Percentiles rank a stretch among this genome's conserved stretches.
Conservation (phyloP, 2,888 invertebrate genomes). For the Pseudanteris insignis region DNA sequence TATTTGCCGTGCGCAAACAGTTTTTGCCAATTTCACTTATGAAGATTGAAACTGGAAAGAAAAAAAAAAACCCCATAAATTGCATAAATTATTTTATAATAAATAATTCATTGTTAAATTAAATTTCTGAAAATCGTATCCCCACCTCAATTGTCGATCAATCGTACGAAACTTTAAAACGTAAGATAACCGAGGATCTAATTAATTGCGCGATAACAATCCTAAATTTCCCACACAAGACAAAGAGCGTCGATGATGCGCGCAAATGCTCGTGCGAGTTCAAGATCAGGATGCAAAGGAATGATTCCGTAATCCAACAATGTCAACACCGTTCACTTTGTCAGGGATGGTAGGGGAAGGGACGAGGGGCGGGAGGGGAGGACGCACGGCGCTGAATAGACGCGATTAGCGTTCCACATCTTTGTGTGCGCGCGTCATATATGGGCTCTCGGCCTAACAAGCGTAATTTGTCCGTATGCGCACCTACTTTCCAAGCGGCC, state of each 20-base stretch:
- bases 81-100: too few relatives aligned
- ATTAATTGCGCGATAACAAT: too few relatives aligned
- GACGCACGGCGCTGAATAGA: conserved; percentile 30
- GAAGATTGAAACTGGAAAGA: too few relatives aligned
- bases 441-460: conserved; percentile 25
- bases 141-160: too few relatives aligned
- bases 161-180: too few relatives aligned
- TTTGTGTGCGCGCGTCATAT: conserved; percentile 21
- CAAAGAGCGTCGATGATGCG: conserved; percentile 17
- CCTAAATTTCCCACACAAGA: conserved; percentile 5
- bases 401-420: conserved; percentile 38
- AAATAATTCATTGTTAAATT: too few relatives aligned
- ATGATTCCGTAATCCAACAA: conserved; percentile 47
- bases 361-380: conserved; percentile 24
- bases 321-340: conserved; percentile 47
- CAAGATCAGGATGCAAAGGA: conserved; percentile 46
- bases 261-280: conserved; percentile 41
- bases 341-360: conserved; percentile 7
- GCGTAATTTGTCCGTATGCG: conserved; percentile 45
- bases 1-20: too few relatives aligned
- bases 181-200: too few relatives aligned
- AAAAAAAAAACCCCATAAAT: too few relatives aligned
- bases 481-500: conserved; percentile 42
- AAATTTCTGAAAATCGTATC: too few relatives aligned
- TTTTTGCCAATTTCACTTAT: too few relatives aligned